Conservation (phyloP, 2,797 vertebrate genomes). For the Poeciliopsis presidionis region DNA sequence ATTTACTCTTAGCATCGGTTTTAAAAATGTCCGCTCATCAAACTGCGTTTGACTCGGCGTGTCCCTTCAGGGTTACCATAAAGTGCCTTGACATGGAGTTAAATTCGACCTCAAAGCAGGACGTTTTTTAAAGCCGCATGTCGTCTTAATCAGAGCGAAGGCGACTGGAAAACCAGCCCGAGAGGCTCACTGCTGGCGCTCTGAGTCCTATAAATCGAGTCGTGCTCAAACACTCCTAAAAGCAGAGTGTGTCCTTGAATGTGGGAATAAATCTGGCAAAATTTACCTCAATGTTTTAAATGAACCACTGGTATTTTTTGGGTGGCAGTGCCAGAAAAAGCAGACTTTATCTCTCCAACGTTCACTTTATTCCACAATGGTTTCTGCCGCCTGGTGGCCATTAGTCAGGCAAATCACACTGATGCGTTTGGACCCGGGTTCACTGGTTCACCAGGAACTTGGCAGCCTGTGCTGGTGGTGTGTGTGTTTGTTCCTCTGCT, state of each 20-base stretch:
- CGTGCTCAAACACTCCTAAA: not conserved
- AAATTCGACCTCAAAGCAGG: conserved; percentile 23
- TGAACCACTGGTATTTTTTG: not conserved
- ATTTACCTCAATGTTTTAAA: not conserved
- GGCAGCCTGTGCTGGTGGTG: too few relatives aligned
- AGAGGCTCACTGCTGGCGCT: conserved; percentile 21
- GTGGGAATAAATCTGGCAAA: not conserved
- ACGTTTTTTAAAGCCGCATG: conserved; percentile 6
- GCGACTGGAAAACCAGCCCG: conserved; percentile 17
- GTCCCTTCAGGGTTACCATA: conserved; percentile 11
- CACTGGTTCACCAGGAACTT: conserved; percentile 14
- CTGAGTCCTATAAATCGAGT: conserved; percentile 16
- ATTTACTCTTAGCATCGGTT: not conserved
- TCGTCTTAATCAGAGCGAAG: conserved; percentile 9
- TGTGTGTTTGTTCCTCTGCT: conserved; percentile 8
- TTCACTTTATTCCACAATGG: not conserved
- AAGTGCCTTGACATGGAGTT: conserved; percentile 4
- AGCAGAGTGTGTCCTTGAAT: conserved; percentile 1
- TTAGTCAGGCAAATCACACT: conserved; percentile 32
- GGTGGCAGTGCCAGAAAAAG: conserved; percentile 6
- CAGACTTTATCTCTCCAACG: conserved; percentile 24
- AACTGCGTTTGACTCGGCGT: not conserved
- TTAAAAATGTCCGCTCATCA: not conserved
- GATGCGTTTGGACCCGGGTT: conserved; percentile 33
- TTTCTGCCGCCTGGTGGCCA: conserved; percentile 10